Evolutionary conservation across 2,113 vertebrate genomes (phyloP).

Genomic region (Piprites chloris): DNA sequence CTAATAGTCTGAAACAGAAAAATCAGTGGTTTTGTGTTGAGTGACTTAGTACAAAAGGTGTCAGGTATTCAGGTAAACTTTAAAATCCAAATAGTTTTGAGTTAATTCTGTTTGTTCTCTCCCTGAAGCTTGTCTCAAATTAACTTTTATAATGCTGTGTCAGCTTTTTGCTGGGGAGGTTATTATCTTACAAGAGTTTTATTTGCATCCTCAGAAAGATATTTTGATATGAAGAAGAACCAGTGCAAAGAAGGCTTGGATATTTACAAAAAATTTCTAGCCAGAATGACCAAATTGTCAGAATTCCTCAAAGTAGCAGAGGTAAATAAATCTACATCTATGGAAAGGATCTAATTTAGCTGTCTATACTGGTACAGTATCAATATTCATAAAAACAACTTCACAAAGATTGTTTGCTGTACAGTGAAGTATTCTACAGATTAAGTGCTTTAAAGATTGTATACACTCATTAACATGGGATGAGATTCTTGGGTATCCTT

Average conservation of each 20-base stretch:
- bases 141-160: not conserved
- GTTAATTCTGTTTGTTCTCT: not conserved
- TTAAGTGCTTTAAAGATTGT: not conserved
- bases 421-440: not conserved
- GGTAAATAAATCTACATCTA: conserved; percentile 46
- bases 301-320: conserved; percentile 78
- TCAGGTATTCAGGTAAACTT: not conserved
- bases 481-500: not conserved
- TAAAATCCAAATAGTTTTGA: not conserved
- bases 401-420: not conserved
- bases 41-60: not conserved
- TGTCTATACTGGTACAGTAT: conserved; percentile 30
- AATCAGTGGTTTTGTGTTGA: not conserved
- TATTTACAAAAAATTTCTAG: conserved; percentile 80
- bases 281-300: conserved; percentile 73
- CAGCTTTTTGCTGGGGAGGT: not conserved
- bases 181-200: conserved; percentile 11
- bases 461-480: not conserved
- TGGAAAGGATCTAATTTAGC: not conserved
- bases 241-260: conserved; percentile 81
- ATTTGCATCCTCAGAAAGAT: conserved; percentile 71
- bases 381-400: not conserved
- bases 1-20: not conserved
- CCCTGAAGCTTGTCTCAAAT: not conserved
- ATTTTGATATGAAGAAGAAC: conserved; percentile 80